Percentiles rank a stretch among this genome's conserved stretches.
These are phyloP conservation scores for Emydocephalus ijimae DNA, from an alignment of 2,113 vertebrate genomes.

Conservation along the genomic window DNA sequence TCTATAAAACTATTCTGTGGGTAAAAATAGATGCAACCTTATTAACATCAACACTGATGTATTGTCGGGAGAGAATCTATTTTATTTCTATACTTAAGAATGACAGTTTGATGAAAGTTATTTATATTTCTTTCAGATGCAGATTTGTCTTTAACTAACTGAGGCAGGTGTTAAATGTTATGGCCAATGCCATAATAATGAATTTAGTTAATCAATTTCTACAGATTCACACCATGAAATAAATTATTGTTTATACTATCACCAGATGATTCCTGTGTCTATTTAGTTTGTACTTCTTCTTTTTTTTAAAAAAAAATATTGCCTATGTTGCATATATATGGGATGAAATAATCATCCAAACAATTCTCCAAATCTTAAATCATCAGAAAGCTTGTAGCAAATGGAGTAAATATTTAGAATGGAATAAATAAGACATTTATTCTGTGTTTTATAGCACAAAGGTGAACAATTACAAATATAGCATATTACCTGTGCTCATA, in stretches of 20 bases:
- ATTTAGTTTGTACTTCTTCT: not conserved
- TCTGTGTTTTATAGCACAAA: not conserved
- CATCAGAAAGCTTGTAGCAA: not conserved
- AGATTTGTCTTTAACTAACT: not conserved
- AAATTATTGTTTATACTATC: not conserved
- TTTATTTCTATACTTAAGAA: not conserved
- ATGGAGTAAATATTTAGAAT: not conserved
- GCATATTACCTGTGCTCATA: not conserved
- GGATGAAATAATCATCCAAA: not conserved
- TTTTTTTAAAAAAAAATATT: not conserved
- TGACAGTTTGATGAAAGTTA: not conserved
- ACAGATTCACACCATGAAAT: not conserved
- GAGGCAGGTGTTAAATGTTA: not conserved
- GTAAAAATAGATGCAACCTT: constrained; percentile 1
- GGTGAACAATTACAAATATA: not conserved
- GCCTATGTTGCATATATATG: not conserved
- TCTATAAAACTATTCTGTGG: not conserved
- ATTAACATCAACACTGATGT: not conserved
- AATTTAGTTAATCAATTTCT: not conserved
- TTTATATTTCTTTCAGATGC: not conserved
- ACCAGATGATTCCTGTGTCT: not conserved
- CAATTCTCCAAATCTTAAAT: not conserved
- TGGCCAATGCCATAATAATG: not conserved
- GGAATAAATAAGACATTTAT: not conserved
- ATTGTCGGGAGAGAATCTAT: not conserved